Base-by-base conservation (phyloP, 2,113 vertebrate species). In the Noctilio leporinus region DNA sequence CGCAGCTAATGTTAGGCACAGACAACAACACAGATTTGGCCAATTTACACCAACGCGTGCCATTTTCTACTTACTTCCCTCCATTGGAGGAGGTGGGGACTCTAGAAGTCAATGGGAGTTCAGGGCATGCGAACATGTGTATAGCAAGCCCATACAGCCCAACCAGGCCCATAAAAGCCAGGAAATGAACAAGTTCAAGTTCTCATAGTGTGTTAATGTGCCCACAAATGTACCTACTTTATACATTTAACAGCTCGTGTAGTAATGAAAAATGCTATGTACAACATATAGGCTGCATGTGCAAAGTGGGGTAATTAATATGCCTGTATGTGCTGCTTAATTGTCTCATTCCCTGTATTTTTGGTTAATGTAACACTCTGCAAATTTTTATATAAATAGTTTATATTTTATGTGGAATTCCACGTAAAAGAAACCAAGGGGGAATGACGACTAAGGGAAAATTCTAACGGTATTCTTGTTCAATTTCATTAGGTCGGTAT, bases 131-230 rank as follows among this genome's bases (percentile, higher is more conserved):
- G 65, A 88, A 87, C 62, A 3, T 85, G 76, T 69, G 73, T 85
- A 95, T 86, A 93, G 85, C 96, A 88, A 86, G 85, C 85, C 87
- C 78, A 72, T 88, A 64, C 96, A 95, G 95, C 77, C 92, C 67
- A 96, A 73, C 38, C 85, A 96, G 91, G 91, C 95, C 97, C 89
- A 96, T 97, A 97, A 97, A 97, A 97, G 91, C 57, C 97, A 97
- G 97, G 97, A 97, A 97, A 97, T 97, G 97, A 97, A 96, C 96
- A 93, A 94, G 97, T 97, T 97, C 94, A 93, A 93, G 94, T 96
- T 97, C 97, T 95, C 96, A 89, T 96, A 94, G 97, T 88, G 96
- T 96, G 97, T 96, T 97, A 97, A 97, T 97, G 96, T 96, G 96
- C 97, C 96, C 97, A 96, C 97, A 96, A 97, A 97, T 94, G 94